phyloP scores from a whole-genome alignment of 2,797 vertebrate species.

The Peromyscus melanophrys region DNA sequence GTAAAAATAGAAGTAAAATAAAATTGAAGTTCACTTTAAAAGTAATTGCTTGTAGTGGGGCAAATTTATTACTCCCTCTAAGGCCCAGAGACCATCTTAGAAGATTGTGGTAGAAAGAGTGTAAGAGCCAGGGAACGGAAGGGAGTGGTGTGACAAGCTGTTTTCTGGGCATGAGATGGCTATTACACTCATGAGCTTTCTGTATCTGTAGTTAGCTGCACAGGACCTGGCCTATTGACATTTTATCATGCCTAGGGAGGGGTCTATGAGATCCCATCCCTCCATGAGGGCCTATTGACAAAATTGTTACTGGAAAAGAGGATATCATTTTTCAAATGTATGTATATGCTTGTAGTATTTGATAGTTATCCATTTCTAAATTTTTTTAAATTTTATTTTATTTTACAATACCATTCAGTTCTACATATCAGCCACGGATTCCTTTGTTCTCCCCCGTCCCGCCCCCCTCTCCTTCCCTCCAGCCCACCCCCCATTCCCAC shows the following conservation, averaged over 20 bases:
- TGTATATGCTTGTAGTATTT: not conserved
- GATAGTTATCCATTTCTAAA: not conserved
- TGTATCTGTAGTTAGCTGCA: not conserved
- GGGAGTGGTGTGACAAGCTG: not conserved
- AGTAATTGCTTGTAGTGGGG: not conserved
- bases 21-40: not conserved
- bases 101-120: not conserved
- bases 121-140: not conserved
- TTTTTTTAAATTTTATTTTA: too few species aligned
- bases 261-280: too few species aligned
- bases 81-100: not conserved
- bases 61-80: not conserved
- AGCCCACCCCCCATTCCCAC: too few species aligned
- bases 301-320: not conserved
- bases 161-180: not conserved
- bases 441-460: too few species aligned
- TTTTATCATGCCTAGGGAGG: too few species aligned
- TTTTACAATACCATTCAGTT: too few species aligned
- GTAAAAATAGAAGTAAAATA: not conserved
- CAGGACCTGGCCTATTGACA: not conserved
- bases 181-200: too few species aligned
- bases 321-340: not conserved
- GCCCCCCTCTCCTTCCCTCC: too few species aligned
- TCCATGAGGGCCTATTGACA: not conserved
- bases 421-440: too few species aligned